Percentiles rank a stretch among this genome's conserved stretches.
These are phyloP conservation scores for Scaptomyza parva DNA, from an alignment of 2,888 invertebrate species.

Conservation along the genomic window DNA sequence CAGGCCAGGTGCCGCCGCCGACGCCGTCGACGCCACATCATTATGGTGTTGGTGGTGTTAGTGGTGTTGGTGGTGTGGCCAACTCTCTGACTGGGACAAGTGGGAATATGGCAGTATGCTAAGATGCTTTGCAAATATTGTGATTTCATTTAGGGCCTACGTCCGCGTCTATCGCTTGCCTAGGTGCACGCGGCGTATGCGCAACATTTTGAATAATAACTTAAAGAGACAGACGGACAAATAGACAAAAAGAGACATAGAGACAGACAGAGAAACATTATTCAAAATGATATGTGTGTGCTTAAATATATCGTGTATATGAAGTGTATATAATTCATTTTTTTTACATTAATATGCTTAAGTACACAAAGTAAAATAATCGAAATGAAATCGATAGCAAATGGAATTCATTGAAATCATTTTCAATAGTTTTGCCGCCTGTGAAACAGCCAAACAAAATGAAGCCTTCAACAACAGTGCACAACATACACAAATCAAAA, in stretches of 20 bases:
- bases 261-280: background rate
- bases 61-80: too few species aligned
- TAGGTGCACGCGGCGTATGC: constrained; percentile 33
- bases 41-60: too few species aligned
- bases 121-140: constrained; percentile 59
- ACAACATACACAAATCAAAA: constrained; percentile 46
- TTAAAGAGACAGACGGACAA: background rate
- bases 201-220: constrained; percentile 17
- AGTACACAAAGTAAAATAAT: constrained; percentile 49
- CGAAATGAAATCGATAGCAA: constrained; percentile 47
- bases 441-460: constrained; percentile 69
- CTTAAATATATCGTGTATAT: background rate
- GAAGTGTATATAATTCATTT: constrained; percentile 23
- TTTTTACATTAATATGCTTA: constrained; percentile 50
- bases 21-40: constrained; percentile 5
- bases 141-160: constrained; percentile 53
- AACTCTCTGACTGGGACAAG: constrained; percentile 18
- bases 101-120: constrained; percentile 29
- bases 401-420: constrained; percentile 53
- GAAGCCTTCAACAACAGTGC: constrained; percentile 55
- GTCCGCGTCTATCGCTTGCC: background rate
- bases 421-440: constrained; percentile 62
- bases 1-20: constrained; percentile 16
- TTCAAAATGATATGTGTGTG: constrained; percentile 6
- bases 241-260: background rate